Percentiles rank a stretch among this genome's conserved stretches.
phyloP scores from a whole-genome alignment of 2,113 vertebrate genomes.

The Stegastes partitus region DNA sequence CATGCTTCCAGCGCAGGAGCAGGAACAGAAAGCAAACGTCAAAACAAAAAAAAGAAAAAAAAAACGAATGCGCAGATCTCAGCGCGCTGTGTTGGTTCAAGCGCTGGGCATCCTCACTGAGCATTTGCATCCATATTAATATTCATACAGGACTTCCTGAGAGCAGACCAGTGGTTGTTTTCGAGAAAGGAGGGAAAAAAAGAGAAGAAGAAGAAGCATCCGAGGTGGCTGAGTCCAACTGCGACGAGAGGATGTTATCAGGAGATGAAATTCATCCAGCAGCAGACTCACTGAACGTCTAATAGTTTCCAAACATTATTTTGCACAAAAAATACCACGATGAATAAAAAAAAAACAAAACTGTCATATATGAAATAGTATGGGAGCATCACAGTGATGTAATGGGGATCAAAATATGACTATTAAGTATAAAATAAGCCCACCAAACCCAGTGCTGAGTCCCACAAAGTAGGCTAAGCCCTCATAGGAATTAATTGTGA shows the following conservation, averaged over 20 bases:
- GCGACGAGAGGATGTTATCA: conserved; percentile 50
- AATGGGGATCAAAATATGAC: conserved; percentile 41
- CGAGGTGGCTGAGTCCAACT: conserved; percentile 58
- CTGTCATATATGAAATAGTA: conserved; percentile 4
- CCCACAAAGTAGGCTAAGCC: conserved; percentile 52
- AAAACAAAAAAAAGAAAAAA: conserved; percentile 36
- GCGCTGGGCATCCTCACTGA: conserved; percentile 70
- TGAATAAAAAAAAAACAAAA: too few species aligned
- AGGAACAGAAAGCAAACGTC: conserved; percentile 20
- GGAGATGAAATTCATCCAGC: conserved; percentile 29
- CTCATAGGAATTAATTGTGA: conserved; percentile 11
- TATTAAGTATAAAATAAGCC: conserved; percentile 46
- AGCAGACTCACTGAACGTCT: conserved; percentile 22
- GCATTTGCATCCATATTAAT: conserved; percentile 78
- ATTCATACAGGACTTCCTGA: conserved; percentile 76
- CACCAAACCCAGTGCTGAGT: conserved; percentile 25
- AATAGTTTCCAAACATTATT: neutral
- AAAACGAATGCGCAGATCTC: conserved; percentile 61
- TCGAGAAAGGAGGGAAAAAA: neutral
- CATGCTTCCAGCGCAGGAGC: conserved; percentile 39
- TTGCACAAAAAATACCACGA: too few species aligned
- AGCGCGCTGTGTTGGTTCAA: conserved; percentile 65
- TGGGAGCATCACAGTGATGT: conserved; percentile 9
- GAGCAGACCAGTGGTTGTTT: conserved; percentile 62
- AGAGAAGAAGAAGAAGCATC: conserved; percentile 27